phyloP scores from a whole-genome alignment of 2,113 vertebrate genomes.

The Petaurus breviceps region DNA sequence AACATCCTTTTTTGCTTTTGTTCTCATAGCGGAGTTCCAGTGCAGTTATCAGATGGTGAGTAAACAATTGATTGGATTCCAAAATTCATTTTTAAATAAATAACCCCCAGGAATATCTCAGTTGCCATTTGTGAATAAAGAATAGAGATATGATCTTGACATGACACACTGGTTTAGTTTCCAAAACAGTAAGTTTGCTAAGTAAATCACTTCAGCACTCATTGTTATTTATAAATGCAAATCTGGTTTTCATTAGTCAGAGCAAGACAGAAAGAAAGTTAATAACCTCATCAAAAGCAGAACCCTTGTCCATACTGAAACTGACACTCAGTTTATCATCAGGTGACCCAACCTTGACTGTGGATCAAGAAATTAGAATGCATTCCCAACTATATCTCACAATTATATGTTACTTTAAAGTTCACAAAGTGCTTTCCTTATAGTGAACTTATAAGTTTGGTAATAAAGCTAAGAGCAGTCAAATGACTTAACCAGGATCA shows the following conservation, averaged over 20 bases:
- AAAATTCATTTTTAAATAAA: constrained; percentile 65
- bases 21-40: constrained; percentile 68
- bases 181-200: constrained; percentile 76
- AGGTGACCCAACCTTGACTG: constrained; percentile 34
- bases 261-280: constrained; percentile 67
- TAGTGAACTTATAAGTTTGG: background rate
- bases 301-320: constrained; percentile 65
- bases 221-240: constrained; percentile 78
- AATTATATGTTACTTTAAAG: background rate
- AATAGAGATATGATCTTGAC: constrained; percentile 67
- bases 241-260: constrained; percentile 77
- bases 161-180: constrained; percentile 66
- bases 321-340: constrained; percentile 55
- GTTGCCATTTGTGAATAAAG: constrained; percentile 75
- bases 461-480: background rate
- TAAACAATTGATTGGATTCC: constrained; percentile 77
- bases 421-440: background rate
- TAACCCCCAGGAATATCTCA: constrained; percentile 72
- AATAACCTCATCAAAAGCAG: constrained; percentile 72
- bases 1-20: constrained; percentile 76
- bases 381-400: background rate
- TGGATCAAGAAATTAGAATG: background rate
- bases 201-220: constrained; percentile 78
- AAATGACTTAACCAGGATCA: background rate
- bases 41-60: constrained; percentile 76